Evolutionary conservation across 1,140 invertebrate genomes (phyloP), one percentile per base, ranked within the genome.

Genomic region (Caenorhabditis latens): DNA sequence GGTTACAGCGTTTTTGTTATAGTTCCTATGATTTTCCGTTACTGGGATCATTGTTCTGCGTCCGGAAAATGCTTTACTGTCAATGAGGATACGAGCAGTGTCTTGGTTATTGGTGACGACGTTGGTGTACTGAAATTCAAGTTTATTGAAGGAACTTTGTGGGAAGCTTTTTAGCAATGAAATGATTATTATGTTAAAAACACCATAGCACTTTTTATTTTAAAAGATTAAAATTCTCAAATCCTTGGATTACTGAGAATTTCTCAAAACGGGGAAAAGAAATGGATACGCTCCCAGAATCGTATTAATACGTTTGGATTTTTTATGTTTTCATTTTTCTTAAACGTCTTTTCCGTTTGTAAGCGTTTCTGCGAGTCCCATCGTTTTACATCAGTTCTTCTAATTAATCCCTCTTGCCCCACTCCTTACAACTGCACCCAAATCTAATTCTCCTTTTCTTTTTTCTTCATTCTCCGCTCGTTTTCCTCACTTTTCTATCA

Each of bases 391-490:
- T 42, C 46, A 32, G 65, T 50, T 8, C 8, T 40, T 79, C 21
- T 50, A 79, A 79, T 79, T 79, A 79, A 79, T 79, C 71, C 46
- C 46, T 53, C 21, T 53, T 53, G 71, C 63, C 43, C 40, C 71
- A 50, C 40, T 79, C n/a, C 71, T 79, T 53, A 46, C 71, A 79
- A 48, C 46, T 53, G 71, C 71, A 79, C 71, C 71, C 43, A 50
- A 79, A 79, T 79, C 71, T 48, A 79, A 79, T 50, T 79, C 71
- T 79, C 19, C 71, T n/a, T 21, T 46, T 79, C 71, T 50, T 53
- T 50, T 50, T 46, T 21, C 19, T 50, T 79, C 71, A 79, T 79
- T 79, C 21, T 50, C 50, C 71, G 71, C 43, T 50, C 71, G 46
- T 79, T 79, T 71, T 79, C 46, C 46, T 79, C 71, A 50, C 5